Percentiles rank a stretch among this genome's conserved stretches.
Conservation (phyloP, 2,888 invertebrate species). For the Achlya flavicornis region DNA sequence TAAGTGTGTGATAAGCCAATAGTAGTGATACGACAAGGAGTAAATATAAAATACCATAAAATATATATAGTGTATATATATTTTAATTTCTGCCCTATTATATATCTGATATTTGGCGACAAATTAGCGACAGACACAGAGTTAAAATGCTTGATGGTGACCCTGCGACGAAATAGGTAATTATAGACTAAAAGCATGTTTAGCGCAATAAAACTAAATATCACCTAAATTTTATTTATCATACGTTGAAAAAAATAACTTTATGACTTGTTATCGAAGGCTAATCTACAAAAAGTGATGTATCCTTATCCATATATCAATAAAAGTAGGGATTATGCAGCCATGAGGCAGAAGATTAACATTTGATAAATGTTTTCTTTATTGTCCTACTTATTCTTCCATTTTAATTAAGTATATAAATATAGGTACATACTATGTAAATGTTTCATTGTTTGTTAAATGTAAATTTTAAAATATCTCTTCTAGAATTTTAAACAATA, state of each 20-base stretch:
- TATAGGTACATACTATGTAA: background rate
- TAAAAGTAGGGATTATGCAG: background rate
- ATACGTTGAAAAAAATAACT: background rate
- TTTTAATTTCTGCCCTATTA: too few species aligned
- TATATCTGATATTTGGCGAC: too few species aligned
- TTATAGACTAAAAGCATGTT: background rate
- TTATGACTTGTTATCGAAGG: background rate
- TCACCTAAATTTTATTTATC: background rate
- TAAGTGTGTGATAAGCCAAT: too few species aligned
- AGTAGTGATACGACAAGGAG: too few species aligned
- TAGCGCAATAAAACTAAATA: background rate
- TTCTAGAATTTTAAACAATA: too few species aligned
- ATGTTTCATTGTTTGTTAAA: background rate
- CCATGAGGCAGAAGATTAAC: constrained; percentile 2
- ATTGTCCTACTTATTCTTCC: background rate
- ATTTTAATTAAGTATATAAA: background rate
- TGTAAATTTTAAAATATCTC: too few species aligned
- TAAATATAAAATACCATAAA: too few species aligned
- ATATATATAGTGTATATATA: too few species aligned
- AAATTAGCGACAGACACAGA: too few species aligned
- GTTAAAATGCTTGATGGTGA: background rate
- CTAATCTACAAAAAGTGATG: background rate
- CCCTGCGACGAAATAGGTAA: too few species aligned
- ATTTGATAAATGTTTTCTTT: background rate
- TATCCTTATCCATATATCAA: constrained; percentile 1